Conservation (phyloP, 2,888 invertebrate genomes). For the Drosophila antonietae region DNA sequence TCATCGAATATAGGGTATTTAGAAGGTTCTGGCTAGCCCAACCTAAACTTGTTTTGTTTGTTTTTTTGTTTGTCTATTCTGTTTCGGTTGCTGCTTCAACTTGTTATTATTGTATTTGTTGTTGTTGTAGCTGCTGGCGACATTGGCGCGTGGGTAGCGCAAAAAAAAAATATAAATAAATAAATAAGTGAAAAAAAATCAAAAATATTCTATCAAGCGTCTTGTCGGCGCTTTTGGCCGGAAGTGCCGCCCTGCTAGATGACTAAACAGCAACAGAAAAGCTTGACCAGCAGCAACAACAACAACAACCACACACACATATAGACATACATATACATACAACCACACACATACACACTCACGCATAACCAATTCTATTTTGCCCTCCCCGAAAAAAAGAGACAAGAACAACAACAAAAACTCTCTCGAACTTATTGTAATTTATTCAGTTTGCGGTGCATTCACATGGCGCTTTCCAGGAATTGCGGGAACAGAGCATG, state of each 20-base stretch:
- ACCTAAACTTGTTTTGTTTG: not conserved
- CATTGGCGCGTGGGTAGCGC: slow-evolving; percentile 56
- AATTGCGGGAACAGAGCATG: slow-evolving; percentile 93
- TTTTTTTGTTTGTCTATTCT: not conserved
- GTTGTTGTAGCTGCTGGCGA: slow-evolving; percentile 18
- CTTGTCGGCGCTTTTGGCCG: slow-evolving; percentile 62
- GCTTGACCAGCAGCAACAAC: slow-evolving; percentile 14
- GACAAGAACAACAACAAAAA: slow-evolving; percentile 43
- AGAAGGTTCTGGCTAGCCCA: not conserved
- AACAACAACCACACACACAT: slow-evolving; percentile 11
- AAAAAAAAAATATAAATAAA: slow-evolving; percentile 25
- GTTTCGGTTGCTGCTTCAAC: not conserved
- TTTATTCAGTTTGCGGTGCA: slow-evolving; percentile 85
- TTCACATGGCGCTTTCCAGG: slow-evolving; percentile 86
- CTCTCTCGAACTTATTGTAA: slow-evolving; percentile 80
- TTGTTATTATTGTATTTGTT: slow-evolving; percentile 12
- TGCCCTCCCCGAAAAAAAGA: slow-evolving; percentile 13
- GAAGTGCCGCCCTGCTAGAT: slow-evolving; percentile 60
- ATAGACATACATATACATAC: not conserved
- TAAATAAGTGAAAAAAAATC: slow-evolving; percentile 22
- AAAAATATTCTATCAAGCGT: slow-evolving; percentile 60
- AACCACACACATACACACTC: not conserved
- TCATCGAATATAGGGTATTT: not conserved
- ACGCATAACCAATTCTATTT: slow-evolving; percentile 23
- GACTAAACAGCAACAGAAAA: slow-evolving; percentile 33